phyloP scores from a whole-genome alignment of 2,888 invertebrate genomes.

The Electrophaes corylata region DNA sequence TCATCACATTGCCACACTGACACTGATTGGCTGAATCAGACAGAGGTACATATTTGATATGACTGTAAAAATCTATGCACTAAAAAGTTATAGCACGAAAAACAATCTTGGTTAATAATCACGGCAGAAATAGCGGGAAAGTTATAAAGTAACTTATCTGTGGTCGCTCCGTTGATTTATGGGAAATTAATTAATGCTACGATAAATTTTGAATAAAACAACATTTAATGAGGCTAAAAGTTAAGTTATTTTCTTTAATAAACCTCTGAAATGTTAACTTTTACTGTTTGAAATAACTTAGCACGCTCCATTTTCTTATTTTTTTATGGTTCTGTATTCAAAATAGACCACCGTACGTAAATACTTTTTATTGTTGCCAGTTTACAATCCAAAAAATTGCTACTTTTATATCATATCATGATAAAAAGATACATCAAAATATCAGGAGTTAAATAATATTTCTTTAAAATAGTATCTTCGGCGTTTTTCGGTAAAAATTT shows the following conservation, averaged over 20 bases:
- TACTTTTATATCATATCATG: too few relatives aligned
- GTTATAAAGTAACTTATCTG: conserved; percentile 17
- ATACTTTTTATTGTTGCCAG: neutral
- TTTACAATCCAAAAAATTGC: too few relatives aligned
- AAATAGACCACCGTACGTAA: neutral
- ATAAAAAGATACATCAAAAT: too few relatives aligned
- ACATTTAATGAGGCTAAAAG: conserved; percentile 15
- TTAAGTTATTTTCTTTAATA: conserved; percentile 11
- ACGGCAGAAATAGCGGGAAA: conserved; percentile 2
- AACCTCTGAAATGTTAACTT: conserved; percentile 4
- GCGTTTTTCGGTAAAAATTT: too few relatives aligned
- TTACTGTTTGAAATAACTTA: neutral
- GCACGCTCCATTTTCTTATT: neutral
- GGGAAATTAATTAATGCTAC: conserved; percentile 17
- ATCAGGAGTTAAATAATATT: too few relatives aligned
- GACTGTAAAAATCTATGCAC: too few relatives aligned
- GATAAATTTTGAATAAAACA: conserved; percentile 16
- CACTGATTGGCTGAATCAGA: too few relatives aligned
- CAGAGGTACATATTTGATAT: too few relatives aligned
- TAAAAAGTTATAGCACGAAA: neutral
- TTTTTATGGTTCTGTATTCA: neutral
- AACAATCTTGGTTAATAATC: neutral
- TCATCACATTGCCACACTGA: too few relatives aligned
- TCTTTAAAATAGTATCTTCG: too few relatives aligned
- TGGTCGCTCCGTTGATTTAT: conserved; percentile 19